phyloP scores from a whole-genome alignment of 1,140 invertebrate genomes.

The Drosophila pachea region DNA sequence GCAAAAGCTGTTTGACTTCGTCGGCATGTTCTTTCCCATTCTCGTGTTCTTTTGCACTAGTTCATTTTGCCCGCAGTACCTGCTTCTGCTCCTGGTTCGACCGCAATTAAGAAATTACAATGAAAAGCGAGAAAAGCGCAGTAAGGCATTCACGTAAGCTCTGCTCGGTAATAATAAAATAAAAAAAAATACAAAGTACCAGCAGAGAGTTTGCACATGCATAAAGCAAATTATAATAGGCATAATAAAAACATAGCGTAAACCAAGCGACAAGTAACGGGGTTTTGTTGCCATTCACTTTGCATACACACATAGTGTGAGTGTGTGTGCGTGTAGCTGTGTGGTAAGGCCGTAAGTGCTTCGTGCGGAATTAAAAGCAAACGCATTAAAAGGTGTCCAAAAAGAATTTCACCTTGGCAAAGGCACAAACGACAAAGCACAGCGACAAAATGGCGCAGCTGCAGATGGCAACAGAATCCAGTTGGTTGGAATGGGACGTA shows the following conservation, averaged over 20 bases:
- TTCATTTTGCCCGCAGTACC: slow-evolving; percentile 8
- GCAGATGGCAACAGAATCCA: slow-evolving; percentile 54
- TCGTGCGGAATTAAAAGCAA: slow-evolving; percentile 73
- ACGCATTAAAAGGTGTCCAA: slow-evolving; percentile 76
- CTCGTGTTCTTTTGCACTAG: background rate
- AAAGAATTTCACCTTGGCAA: slow-evolving; percentile 75
- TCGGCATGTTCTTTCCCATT: background rate
- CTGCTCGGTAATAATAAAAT: slow-evolving; percentile 18
- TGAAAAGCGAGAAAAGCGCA: slow-evolving; percentile 33
- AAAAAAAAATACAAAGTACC: slow-evolving; percentile 17
- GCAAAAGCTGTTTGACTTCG: slow-evolving; percentile 20
- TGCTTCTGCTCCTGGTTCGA: slow-evolving; percentile 18
- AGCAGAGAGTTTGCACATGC: slow-evolving; percentile 43
- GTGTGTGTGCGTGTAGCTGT: slow-evolving; percentile 4
- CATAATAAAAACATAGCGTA: slow-evolving; percentile 70
- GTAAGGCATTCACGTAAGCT: slow-evolving; percentile 44
- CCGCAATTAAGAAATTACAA: slow-evolving; percentile 68
- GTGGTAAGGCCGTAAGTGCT: slow-evolving; percentile 68
- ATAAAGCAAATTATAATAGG: slow-evolving; percentile 77
- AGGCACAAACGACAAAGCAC: slow-evolving; percentile 26
- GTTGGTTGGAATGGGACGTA: slow-evolving; percentile 39
- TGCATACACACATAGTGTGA: slow-evolving; percentile 7
- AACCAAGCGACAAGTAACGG: slow-evolving; percentile 61
- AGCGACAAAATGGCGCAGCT: slow-evolving; percentile 66
- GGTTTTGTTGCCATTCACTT: slow-evolving; percentile 39